phyloP scores from a whole-genome alignment of 2,113 vertebrate species.

The Hirundichthys speculiger region DNA sequence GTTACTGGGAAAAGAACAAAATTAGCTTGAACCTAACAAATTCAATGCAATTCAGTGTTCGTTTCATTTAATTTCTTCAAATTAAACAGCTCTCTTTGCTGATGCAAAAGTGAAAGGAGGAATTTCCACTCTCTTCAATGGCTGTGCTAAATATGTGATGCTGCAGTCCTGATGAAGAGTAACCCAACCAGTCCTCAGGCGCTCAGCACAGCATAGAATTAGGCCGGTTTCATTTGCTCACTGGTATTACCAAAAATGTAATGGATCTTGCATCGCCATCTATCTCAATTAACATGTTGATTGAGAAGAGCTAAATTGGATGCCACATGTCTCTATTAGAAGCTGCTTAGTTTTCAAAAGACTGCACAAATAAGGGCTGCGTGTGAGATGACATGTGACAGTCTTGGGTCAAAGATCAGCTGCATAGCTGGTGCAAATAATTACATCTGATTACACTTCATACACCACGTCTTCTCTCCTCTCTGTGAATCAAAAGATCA shows the following conservation, averaged over 20 bases:
- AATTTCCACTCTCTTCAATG: slow-evolving; percentile 27
- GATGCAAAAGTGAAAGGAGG: slow-evolving; percentile 18
- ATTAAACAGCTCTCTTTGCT: slow-evolving; percentile 28
- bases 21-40: slow-evolving; percentile 23
- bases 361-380: slow-evolving; percentile 35
- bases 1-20: slow-evolving; percentile 12
- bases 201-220: slow-evolving; percentile 50
- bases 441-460: slow-evolving; percentile 59
- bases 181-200: slow-evolving; percentile 37
- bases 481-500: slow-evolving; percentile 48
- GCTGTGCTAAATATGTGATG: slow-evolving; percentile 38
- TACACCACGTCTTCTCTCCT: slow-evolving; percentile 39
- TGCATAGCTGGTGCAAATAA: slow-evolving; percentile 40
- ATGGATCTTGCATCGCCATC: slow-evolving; percentile 71
- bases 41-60: slow-evolving; percentile 17
- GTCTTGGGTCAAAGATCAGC: slow-evolving; percentile 58
- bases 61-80: slow-evolving; percentile 35
- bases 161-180: slow-evolving; percentile 23
- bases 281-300: slow-evolving; percentile 71
- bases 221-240: slow-evolving; percentile 55
- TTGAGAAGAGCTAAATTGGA: slow-evolving; percentile 60
- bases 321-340: slow-evolving; percentile 54
- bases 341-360: slow-evolving; percentile 54
- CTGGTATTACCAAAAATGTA: slow-evolving; percentile 62
- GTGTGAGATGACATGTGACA: slow-evolving; percentile 59